These are phyloP conservation scores for Opisthocomus hoazin DNA, from an alignment of 2,113 vertebrate species.

Conservation along the genomic window DNA sequence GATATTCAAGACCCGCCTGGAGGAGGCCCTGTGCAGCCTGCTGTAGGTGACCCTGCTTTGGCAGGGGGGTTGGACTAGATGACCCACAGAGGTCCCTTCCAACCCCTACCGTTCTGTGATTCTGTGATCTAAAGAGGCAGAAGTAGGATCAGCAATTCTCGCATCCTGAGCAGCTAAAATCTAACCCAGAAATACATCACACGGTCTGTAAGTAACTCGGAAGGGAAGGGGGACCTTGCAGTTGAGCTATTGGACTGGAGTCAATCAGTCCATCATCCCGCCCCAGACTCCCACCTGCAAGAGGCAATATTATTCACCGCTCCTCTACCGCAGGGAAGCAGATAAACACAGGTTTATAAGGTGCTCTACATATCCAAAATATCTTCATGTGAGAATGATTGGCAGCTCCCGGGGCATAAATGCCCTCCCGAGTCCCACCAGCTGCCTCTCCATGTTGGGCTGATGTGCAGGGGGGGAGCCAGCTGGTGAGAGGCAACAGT, in stretches of 20 bases:
- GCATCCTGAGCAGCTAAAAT: not conserved
- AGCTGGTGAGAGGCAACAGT: not conserved
- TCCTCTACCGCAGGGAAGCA: not conserved
- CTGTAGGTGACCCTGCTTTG: too few relatives aligned
- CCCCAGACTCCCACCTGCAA: not conserved
- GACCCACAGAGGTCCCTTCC: too few relatives aligned
- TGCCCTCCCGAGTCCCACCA: not conserved
- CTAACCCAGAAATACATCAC: not conserved
- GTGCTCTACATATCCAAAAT: not conserved
- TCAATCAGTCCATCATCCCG: not conserved
- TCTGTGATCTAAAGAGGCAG: not conserved
- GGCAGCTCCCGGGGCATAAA: not conserved
- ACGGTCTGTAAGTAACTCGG: not conserved
- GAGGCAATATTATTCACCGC: not conserved
- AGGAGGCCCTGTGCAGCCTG: too few relatives aligned
- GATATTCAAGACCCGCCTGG: too few relatives aligned
- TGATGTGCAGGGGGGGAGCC: not conserved
- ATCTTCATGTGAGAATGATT: not conserved
- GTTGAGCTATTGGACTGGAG: not conserved
- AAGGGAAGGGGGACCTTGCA: rapidly evolving
- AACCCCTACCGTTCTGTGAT: too few relatives aligned
- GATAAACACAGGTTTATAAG: not conserved
- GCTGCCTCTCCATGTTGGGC: not conserved
- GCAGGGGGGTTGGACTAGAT: too few relatives aligned
- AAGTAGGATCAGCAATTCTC: not conserved